Base-by-base conservation (phyloP, 2,797 vertebrate genomes). In the Emys orbicularis region DNA sequence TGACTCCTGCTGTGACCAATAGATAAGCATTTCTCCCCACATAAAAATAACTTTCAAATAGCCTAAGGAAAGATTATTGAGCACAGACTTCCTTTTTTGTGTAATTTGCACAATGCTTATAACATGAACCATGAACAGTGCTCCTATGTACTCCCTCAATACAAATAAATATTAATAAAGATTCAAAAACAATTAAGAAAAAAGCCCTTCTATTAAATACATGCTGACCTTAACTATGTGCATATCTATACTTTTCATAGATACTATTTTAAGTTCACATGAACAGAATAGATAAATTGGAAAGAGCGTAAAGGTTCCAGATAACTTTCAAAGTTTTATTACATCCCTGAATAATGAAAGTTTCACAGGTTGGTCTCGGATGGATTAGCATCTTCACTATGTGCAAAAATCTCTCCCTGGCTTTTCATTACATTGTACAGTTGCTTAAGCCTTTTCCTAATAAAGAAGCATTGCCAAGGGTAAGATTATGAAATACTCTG, bases 401-500 rank as follows among this genome's bases (percentile, higher is more conserved):
- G 13, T 65, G 84, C 3, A 52, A 95, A 77, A 54, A 52, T 74
- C 80, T 96, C 91, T 89, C 96, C 80, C 50, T 0, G 68, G 96
- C 85, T 95, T 97, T 96, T 96, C 82, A 93, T 96, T 96, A 85
- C 79, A 93, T 94, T 96, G 93, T 90, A 91, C 53, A 96, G 92
- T 84, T 89, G 91, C 85, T 95, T 97, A 96, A 97, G 82, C 88
- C 84, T 96, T 81, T 94, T 87, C 85, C 82, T 96, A 97, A 97
- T 97, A 95, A 96, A 96, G 96, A 94, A 89, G 94, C 89, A 96
- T 94, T 86, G 83, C 92, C 91, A 95, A 84, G 83, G 89, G 93
- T 96, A 86, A 96, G 94, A 97, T 97, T 97, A 97, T 82, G 81
- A 93, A 97, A 96, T 90, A 90, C 89, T 91, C 94, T 80, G 61